These are phyloP conservation scores for Taenioides sp. DNA, from an alignment of 2,797 vertebrate species.

Conservation along the genomic window DNA sequence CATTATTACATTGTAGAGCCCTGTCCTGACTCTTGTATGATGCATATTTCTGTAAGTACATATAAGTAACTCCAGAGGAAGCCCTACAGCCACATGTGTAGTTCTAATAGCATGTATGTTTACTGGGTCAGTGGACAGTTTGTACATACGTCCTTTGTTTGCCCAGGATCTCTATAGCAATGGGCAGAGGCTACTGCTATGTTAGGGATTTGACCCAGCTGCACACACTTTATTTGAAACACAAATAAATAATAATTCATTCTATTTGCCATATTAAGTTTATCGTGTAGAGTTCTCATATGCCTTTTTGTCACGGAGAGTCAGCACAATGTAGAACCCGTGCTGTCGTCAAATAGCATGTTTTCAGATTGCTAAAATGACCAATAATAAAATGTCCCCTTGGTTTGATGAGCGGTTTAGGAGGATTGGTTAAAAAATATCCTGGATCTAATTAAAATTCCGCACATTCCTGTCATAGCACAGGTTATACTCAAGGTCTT, in stretches of 20 bases:
- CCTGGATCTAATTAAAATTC: constrained; percentile 82
- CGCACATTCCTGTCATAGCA: constrained; percentile 75
- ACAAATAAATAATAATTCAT: no score
- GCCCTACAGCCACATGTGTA: constrained; percentile 4
- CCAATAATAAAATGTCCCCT: constrained; percentile 40
- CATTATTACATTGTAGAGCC: neutral
- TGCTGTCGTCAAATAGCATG: constrained; percentile 24
- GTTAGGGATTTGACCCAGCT: neutral
- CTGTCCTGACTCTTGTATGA: neutral
- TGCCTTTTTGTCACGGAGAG: neutral
- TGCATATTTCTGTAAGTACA: neutral
- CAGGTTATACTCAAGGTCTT: constrained; percentile 74
- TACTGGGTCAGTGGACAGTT: constrained; percentile 1
- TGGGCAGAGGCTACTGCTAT: neutral
- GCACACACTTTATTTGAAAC: no score
- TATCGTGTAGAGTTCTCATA: neutral
- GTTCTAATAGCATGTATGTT: neutral
- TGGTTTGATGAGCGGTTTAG: constrained; percentile 54
- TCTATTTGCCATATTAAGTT: neutral
- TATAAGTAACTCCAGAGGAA: neutral
- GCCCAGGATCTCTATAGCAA: neutral
- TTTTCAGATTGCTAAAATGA: constrained; percentile 38
- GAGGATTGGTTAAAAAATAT: constrained; percentile 59
- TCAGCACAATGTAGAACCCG: neutral
- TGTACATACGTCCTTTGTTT: neutral